Base-by-base conservation (phyloP, 2,888 invertebrate species). In the Allophyes oxyacanthae region DNA sequence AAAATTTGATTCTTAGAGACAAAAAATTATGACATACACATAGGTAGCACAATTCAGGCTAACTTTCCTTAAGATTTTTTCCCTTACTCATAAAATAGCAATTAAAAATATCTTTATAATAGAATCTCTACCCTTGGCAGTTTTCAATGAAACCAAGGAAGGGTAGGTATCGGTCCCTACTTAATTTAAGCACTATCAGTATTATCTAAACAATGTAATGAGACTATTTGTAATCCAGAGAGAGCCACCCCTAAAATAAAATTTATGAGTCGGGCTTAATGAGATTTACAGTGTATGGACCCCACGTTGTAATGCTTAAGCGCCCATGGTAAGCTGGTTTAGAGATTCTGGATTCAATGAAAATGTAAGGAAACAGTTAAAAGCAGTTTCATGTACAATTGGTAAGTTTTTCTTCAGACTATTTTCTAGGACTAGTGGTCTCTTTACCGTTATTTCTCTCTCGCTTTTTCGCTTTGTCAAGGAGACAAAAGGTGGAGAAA, bases 201-300 rank as follows among this genome's bases (percentile, higher is more conserved):
- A 72, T 78, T 72, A 78, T 80, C 83, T 79, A 77, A 83, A 81
- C 71, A 79, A 72, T 42, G 66, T 84, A 85, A 85, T 83, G 81
- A 85, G 83, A 77, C 81, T 77, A 81, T 85, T 83, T 78, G 82
- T 82, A 85, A 82, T 79, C 82, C 73, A 72, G 73, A 72, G 71
- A 41, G 63, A 68, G 69, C 64, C 66, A 64, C 69, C 77, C 78
- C 70, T 74, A 65, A 73, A 83, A 84, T 81, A 78, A 80, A 85
- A 85, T 85, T 83, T 83, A 85, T 82, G 82, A 75, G 73, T 65
- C 63, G n/a, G 69, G 58, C 57, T 68, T 80, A 81, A 80, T 77
- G 70, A 79, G 75, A 75, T 78, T 81, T 72, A 64, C 70, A 61
- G 73, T 68, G 48, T 59, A 45, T 53, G 50, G 64, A 41, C 63